Base-by-base conservation (phyloP, 2,888 invertebrate genomes). In the Octodonta nipae region DNA sequence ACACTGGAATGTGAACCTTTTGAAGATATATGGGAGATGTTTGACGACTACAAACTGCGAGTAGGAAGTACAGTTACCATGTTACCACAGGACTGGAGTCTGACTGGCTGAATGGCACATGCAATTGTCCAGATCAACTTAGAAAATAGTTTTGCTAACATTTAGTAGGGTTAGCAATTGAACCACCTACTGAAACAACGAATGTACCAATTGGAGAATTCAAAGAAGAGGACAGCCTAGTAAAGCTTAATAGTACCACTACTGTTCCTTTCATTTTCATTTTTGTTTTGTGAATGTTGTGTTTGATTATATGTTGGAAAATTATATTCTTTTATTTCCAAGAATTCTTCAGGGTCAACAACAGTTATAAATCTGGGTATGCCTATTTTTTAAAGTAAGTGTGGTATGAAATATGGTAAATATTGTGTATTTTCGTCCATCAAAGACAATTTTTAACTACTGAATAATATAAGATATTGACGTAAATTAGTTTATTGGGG, bases 1-100 rank as follows among this genome's bases (percentile, higher is more conserved):
- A 13, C 28, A 28, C 28, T 28, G 6, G 28, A 28, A 28, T 28
- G 28, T 28, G 28, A 28, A 28, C 10, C 28, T 28, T 28, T 28
- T 28, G 28, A 11, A 12, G 13, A 26, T 8, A 26, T 26, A 11
- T 26, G 20, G 20, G 20, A 20, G 20, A 20, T n/a, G 20, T 20
- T 20, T 20, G 20, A 20, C 20, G 20, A 20, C 20, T 20, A 20
- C 20, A 20, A 20, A 20, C n/a, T 20, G 7, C 6, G 20, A 20
- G 20, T 20, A n/a, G 20, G 20, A 20, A 20, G 20, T 20, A 20
- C n/a, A n/a, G n/a, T n/a, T n/a, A n/a, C n/a, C n/a, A n/a, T n/a
- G 20, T 20, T 20, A 20, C 20, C 20, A 20, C 20, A 20, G 20
- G 20, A 20, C 20, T n/a, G n/a, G 20, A 20, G 20, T n/a, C n/a